Conservation (phyloP, 2,797 vertebrate genomes). For the Paramormyrops hopkinsi region DNA sequence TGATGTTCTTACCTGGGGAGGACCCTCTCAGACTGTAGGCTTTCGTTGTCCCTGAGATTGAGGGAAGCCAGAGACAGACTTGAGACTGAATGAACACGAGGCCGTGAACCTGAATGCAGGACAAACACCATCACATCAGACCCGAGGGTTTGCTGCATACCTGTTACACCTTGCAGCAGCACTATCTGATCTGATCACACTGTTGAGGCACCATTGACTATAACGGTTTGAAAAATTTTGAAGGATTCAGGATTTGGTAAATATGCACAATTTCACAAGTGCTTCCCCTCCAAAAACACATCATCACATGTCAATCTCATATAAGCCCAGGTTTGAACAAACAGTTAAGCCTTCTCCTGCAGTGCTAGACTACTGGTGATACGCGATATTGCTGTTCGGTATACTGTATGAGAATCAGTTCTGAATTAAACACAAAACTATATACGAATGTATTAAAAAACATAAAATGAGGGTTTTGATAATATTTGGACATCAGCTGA, state of each 20-base stretch:
- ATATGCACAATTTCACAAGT: not conserved
- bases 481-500: not conserved
- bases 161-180: constrained; percentile 13
- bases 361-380: not conserved
- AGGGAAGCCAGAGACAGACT: constrained; percentile 90
- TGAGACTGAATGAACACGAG: constrained; percentile 83
- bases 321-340: not conserved
- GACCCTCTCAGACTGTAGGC: constrained; percentile 78
- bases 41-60: constrained; percentile 81
- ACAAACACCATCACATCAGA: not conserved
- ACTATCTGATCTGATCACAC: no score
- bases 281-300: not conserved
- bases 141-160: not conserved
- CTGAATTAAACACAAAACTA: not conserved
- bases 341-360: not conserved
- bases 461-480: not conserved
- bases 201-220: not conserved
- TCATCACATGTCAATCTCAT: not conserved
- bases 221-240: not conserved
- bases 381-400: not conserved
- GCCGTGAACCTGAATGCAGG: constrained; percentile 65
- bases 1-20: constrained; percentile 72
- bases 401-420: not conserved
- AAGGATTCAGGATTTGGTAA: not conserved
- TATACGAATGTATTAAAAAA: not conserved